Percentiles rank a stretch among this genome's conserved stretches.
These are phyloP conservation scores for Pyrocoelia pectoralis DNA, from an alignment of 2,888 invertebrate species.

Conservation along the genomic window DNA sequence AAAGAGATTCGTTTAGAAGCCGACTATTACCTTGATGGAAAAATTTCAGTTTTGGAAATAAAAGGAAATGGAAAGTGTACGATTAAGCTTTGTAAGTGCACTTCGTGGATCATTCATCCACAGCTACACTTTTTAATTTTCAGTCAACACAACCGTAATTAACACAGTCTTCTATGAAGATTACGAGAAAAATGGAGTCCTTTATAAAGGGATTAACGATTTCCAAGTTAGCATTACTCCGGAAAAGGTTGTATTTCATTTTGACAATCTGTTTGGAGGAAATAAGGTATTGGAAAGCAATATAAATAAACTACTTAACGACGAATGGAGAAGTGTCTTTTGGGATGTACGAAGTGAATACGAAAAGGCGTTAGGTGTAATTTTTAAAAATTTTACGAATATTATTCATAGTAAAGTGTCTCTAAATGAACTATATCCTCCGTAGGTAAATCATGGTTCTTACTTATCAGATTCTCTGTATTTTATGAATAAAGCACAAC, in stretches of 20 bases:
- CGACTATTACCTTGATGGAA: neutral
- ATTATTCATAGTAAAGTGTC: constrained; percentile 74
- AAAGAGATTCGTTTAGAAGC: neutral
- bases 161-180: no score
- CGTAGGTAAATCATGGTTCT: no score
- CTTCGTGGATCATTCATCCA: neutral
- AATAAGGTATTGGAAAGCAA: constrained; percentile 47
- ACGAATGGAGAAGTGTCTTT: constrained; percentile 29
- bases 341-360: constrained; percentile 67
- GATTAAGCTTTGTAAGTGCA: neutral
- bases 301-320: constrained; percentile 24
- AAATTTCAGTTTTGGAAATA: neutral
- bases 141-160: neutral
- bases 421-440: constrained; percentile 64
- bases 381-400: constrained; percentile 72
- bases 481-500: no score
- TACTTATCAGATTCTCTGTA: no score
- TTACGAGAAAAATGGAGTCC: no score
- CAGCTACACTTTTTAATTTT: neutral
- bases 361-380: constrained; percentile 70
- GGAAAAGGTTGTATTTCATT: constrained; percentile 39
- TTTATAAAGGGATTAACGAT: neutral
- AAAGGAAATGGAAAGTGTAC: neutral
- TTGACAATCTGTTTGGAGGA: constrained; percentile 53
- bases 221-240: neutral